Percentiles rank a stretch among this genome's conserved stretches.
Conservation (phyloP, 2,113 vertebrate genomes). For the Coptodon rendalli region DNA sequence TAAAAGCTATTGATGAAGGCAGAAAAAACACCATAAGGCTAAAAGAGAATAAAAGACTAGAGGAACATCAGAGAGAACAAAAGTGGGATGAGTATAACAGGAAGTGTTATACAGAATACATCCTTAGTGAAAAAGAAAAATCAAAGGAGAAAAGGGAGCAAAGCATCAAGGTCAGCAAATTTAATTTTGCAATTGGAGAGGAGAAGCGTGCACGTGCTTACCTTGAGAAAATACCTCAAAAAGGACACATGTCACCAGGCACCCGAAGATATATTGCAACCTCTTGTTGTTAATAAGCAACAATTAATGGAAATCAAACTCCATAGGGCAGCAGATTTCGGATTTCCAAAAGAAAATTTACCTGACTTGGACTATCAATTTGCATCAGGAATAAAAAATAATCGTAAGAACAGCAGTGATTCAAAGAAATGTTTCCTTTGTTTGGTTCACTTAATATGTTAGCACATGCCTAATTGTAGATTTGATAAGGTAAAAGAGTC, state of each 20-base stretch:
- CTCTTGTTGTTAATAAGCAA: not conserved
- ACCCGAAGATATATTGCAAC: not conserved
- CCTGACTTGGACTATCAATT: not conserved
- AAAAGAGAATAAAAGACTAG: too few relatives aligned
- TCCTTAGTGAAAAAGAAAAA: not conserved
- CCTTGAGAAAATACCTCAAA: not conserved
- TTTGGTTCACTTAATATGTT: not conserved
- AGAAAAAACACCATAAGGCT: not conserved
- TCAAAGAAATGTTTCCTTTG: not conserved
- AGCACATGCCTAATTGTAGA: not conserved
- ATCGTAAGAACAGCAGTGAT: not conserved
- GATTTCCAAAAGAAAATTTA: not conserved
- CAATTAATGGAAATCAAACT: not conserved
- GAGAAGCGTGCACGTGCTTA: accelerated
- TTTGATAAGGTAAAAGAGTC: not conserved
- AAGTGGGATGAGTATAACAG: too few relatives aligned
- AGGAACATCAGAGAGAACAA: too few relatives aligned
- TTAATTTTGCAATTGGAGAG: not conserved
- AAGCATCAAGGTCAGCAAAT: not conserved
- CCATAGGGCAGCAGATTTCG: not conserved
- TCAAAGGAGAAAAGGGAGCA: not conserved
- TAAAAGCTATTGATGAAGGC: not conserved
- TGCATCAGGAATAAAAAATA: not conserved
- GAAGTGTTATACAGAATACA: accelerated
- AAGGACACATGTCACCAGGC: not conserved